Evolutionary conservation across 2,113 vertebrate species (phyloP).

Genomic region (Uria aalge): DNA sequence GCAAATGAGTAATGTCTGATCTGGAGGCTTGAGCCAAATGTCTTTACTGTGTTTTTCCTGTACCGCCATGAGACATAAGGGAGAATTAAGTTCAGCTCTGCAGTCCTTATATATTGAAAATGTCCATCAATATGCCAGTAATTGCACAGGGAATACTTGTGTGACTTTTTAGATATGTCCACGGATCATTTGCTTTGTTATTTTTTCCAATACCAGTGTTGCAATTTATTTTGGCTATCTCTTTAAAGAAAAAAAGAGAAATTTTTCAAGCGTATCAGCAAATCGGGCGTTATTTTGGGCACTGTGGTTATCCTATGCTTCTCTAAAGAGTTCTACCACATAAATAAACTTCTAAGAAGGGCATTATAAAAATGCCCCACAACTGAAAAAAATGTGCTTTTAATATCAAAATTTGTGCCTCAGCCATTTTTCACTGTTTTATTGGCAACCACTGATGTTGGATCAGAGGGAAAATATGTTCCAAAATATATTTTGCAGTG

Average conservation of each 20-base stretch:
- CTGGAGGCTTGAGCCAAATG: background rate
- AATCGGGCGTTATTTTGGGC: background rate
- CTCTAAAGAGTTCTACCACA: background rate
- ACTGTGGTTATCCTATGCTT: background rate
- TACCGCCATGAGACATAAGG: background rate
- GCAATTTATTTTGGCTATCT: background rate
- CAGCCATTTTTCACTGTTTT: background rate
- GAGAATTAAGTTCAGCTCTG: background rate
- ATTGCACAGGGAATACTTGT: background rate
- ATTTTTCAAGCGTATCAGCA: background rate
- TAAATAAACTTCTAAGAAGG: background rate
- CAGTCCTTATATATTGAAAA: background rate
- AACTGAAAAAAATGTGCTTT: background rate
- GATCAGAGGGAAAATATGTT: background rate
- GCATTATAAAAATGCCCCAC: background rate
- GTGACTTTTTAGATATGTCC: background rate
- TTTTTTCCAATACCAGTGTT: background rate
- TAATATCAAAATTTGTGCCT: background rate
- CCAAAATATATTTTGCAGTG: slow-evolving; percentile 9
- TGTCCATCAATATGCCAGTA: background rate
- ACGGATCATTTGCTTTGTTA: background rate
- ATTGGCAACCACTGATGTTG: background rate
- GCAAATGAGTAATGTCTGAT: background rate
- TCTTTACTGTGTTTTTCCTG: background rate
- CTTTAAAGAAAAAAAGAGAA: background rate